These are phyloP conservation scores for Steinernema carpocapsae DNA, from an alignment of 2,888 invertebrate species.

Conservation along the genomic window DNA sequence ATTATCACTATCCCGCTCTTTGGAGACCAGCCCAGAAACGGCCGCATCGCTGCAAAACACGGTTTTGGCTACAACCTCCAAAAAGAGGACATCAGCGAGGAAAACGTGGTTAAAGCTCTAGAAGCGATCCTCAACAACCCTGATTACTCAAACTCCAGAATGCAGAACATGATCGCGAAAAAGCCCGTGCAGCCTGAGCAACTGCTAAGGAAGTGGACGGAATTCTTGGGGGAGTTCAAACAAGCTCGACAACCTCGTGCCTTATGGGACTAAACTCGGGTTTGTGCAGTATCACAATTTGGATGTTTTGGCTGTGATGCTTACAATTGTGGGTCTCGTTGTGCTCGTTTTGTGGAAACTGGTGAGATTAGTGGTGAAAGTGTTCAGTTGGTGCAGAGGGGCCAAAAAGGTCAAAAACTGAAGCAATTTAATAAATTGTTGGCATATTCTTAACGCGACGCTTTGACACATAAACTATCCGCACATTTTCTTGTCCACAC, in stretches of 20 bases:
- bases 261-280: slow-evolving; percentile 51
- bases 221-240: slow-evolving; percentile 56
- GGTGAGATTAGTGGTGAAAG: background rate
- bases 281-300: slow-evolving; percentile 55
- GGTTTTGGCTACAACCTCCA: slow-evolving; percentile 36
- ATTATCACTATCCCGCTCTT: slow-evolving; percentile 39
- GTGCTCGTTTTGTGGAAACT: slow-evolving; percentile 24
- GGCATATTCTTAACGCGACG: too few species aligned
- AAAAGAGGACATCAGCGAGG: slow-evolving; percentile 32
- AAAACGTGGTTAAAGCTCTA: slow-evolving; percentile 6
- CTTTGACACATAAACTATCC: too few species aligned
- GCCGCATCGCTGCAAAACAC: slow-evolving; percentile 37
- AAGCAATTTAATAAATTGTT: too few species aligned
- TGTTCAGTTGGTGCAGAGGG: background rate
- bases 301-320: slow-evolving; percentile 50
- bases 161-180: slow-evolving; percentile 52
- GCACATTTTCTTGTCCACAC: too few species aligned
- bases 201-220: slow-evolving; percentile 55
- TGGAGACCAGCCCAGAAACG: slow-evolving; percentile 39
- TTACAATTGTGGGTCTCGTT: slow-evolving; percentile 39
- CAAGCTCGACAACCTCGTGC: slow-evolving; percentile 40
- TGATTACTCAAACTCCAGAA: slow-evolving; percentile 35
- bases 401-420: background rate
- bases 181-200: slow-evolving; percentile 54
- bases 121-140: slow-evolving; percentile 3